Conservation (phyloP, 2,113 vertebrate genomes). For the Bubo blakistoni region DNA sequence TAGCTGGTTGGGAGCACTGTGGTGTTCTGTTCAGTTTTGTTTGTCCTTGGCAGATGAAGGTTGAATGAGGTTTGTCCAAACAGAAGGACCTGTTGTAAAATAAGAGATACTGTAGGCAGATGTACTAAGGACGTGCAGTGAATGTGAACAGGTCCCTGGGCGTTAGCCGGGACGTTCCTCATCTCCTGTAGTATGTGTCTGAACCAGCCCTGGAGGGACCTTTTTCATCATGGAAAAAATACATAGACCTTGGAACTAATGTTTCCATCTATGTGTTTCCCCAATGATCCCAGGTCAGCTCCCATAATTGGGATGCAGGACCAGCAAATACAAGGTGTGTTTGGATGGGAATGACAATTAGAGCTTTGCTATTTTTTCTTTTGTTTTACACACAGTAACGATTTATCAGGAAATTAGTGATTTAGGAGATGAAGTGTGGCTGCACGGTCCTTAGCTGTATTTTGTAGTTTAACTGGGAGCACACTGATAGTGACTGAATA, state of each 20-base stretch:
- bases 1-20: not conserved
- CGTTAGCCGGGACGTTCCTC: not conserved
- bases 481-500: not conserved
- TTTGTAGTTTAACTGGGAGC: not conserved
- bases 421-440: not conserved
- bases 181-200: not conserved
- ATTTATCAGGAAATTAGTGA: not conserved
- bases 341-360: not conserved
- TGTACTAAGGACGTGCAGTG: not conserved
- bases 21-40: not conserved
- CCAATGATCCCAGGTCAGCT: not conserved
- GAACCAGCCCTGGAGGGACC: not conserved
- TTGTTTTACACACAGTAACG: not conserved
- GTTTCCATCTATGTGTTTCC: not conserved
- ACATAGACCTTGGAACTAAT: not conserved
- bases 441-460: not conserved
- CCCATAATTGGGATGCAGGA: not conserved
- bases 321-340: not conserved
- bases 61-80: not conserved
- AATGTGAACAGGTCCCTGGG: not conserved
- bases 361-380: fast-evolving
- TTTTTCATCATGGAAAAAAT: not conserved
- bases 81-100: not conserved
- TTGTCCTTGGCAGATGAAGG: not conserved
- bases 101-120: not conserved